Evolutionary conservation across 2,888 invertebrate genomes (phyloP).

Genomic region (Cepaea hortensis): DNA sequence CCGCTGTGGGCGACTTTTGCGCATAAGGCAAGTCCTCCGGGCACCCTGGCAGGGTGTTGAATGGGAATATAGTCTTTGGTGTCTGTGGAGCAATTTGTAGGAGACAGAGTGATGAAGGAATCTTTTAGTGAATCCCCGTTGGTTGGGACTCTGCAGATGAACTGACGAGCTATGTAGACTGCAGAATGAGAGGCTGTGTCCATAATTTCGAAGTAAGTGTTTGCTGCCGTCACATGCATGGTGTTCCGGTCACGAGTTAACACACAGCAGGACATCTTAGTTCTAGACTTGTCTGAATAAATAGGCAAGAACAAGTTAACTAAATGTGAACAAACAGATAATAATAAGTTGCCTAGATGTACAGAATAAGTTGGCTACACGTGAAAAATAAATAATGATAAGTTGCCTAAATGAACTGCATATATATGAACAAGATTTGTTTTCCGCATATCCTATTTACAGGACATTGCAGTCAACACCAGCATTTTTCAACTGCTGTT

Average conservation of each 20-base stretch:
- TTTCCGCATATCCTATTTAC: no score
- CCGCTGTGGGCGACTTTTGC: conserved; percentile 37
- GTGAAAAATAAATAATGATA: no score
- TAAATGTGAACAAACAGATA: no score
- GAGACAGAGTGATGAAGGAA: conserved; percentile 15
- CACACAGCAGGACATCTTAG: neutral
- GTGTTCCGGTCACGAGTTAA: neutral
- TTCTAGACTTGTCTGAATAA: neutral
- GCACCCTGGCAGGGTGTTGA: neutral
- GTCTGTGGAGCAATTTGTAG: conserved; percentile 1
- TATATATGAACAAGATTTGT: no score
- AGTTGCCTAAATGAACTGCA: no score
- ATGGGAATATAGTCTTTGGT: conserved; percentile 19
- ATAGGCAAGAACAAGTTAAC: no score
- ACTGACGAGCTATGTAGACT: conserved; percentile 7
- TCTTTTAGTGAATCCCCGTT: neutral
- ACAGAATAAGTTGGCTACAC: no score
- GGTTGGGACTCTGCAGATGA: neutral
- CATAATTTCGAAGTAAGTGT: neutral
- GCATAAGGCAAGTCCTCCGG: conserved; percentile 24
- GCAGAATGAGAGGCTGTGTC: neutral
- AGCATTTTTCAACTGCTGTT: no score
- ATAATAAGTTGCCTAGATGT: no score
- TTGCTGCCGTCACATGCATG: neutral
- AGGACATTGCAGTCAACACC: no score